phyloP scores from a whole-genome alignment of 2,888 invertebrate genomes.

The Trilocha varians region DNA sequence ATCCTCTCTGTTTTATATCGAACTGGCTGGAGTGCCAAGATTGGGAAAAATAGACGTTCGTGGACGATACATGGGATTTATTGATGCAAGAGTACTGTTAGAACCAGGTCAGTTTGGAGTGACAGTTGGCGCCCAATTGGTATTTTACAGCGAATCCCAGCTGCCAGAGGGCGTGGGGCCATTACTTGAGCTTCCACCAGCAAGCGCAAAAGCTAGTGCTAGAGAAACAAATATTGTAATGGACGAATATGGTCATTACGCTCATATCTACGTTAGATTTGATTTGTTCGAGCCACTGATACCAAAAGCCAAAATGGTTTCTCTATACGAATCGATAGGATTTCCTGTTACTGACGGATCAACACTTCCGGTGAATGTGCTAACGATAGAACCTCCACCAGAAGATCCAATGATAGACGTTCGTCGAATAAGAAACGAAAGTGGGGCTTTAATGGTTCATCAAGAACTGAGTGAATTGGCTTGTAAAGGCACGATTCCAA shows the following conservation, averaged over 20 bases:
- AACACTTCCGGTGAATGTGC: conserved; percentile 25
- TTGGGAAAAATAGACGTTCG: conserved; percentile 48
- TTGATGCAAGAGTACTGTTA: conserved; percentile 45
- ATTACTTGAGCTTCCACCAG: conserved; percentile 46
- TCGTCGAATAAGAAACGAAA: conserved; percentile 43
- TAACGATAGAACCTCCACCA: conserved; percentile 27
- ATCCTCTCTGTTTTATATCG: conserved; percentile 36
- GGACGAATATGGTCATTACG: conserved; percentile 42
- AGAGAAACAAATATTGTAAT: conserved; percentile 31
- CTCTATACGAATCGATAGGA: conserved; percentile 40
- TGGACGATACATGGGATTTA: conserved; percentile 49
- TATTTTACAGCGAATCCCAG: conserved; percentile 34
- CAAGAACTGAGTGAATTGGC: conserved; percentile 48
- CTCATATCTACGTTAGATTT: conserved; percentile 45
- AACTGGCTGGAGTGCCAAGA: conserved; percentile 55
- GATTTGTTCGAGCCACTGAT: conserved; percentile 45
- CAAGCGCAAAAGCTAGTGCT: conserved; percentile 44
- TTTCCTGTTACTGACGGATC: conserved; percentile 28
- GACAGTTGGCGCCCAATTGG: conserved; percentile 36
- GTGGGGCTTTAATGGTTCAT: conserved; percentile 56
- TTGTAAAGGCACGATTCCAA: conserved; percentile 40
- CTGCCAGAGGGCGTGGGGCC: conserved; percentile 32
- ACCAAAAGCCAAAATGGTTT: conserved; percentile 35
- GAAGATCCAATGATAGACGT: conserved; percentile 41
- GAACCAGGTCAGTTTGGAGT: conserved; percentile 45